Percentiles rank a stretch among this genome's conserved stretches.
Conservation (phyloP, 2,797 vertebrate genomes). For the Lacerta bilineata region DNA sequence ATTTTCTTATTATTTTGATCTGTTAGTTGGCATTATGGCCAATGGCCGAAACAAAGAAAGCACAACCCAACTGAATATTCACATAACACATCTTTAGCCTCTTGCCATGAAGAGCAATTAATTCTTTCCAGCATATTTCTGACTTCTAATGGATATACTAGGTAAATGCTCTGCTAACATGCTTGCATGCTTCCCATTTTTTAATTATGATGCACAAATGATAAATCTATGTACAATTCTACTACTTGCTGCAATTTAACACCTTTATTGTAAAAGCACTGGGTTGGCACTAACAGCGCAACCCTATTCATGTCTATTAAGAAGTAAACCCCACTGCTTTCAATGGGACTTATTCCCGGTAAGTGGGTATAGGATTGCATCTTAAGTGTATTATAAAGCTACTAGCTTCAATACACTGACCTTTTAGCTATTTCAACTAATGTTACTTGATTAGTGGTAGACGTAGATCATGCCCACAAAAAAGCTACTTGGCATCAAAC, state of each 20-base stretch:
- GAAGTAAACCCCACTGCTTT: not conserved
- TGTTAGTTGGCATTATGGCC: not conserved
- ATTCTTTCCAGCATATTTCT: slow-evolving; percentile 38
- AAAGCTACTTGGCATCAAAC: slow-evolving; percentile 80
- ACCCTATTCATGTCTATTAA: not conserved
- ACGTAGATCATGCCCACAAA: slow-evolving; percentile 79
- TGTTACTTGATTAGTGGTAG: slow-evolving; percentile 77
- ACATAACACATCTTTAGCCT: not conserved
- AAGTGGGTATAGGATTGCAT: not conserved
- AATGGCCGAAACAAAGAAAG: not conserved
- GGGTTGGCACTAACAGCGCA: slow-evolving; percentile 39
- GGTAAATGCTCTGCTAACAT: slow-evolving; percentile 33
- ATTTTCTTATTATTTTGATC: not conserved
- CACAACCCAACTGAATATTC: slow-evolving; percentile 14
- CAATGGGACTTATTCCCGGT: not conserved
- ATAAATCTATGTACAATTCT: slow-evolving; percentile 34
- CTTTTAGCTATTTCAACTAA: slow-evolving; percentile 67
- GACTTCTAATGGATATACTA: slow-evolving; percentile 57
- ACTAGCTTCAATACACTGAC: slow-evolving; percentile 68
- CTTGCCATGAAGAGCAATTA: slow-evolving; percentile 21
- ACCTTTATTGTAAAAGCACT: slow-evolving; percentile 69
- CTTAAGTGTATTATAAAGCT: slow-evolving; percentile 61
- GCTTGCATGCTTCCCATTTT: slow-evolving; percentile 37
- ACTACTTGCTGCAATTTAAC: slow-evolving; percentile 48
- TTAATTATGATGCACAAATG: slow-evolving; percentile 27